phyloP scores from a whole-genome alignment of 2,888 invertebrate species.

The Chrysina gloriosa region DNA sequence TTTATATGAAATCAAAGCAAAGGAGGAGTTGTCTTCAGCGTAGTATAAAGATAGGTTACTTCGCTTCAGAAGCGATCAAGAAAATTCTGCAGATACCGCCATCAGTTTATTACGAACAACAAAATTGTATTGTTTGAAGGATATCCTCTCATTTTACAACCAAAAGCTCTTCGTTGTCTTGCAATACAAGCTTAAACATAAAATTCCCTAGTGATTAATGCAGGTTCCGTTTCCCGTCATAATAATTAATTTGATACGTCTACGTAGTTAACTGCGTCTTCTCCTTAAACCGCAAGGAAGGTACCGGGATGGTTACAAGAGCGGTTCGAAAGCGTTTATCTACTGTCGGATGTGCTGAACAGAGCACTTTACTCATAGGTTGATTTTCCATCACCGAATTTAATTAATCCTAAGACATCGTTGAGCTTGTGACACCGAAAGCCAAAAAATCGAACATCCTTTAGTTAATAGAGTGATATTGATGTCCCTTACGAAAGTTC shows the following conservation, averaged over 20 bases:
- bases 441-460: background rate
- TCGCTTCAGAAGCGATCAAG: no score
- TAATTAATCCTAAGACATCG: background rate
- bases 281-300: background rate
- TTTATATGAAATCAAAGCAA: no score
- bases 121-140: no score
- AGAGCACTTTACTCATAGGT: background rate
- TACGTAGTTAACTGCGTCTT: constrained; percentile 9
- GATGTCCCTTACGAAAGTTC: background rate
- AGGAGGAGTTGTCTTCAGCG: no score
- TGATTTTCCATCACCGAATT: background rate
- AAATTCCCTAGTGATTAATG: background rate
- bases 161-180: background rate
- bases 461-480: background rate
- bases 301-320: background rate
- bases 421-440: background rate
- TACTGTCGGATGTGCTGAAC: background rate
- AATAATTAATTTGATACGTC: constrained; percentile 1
- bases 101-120: no score
- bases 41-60: no score
- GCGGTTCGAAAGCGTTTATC: background rate
- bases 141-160: background rate
- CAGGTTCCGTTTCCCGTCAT: background rate
- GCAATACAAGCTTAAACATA: background rate
- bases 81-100: no score